These are phyloP conservation scores for Pseudomyrmex gracilis DNA, from an alignment of 1,140 invertebrate genomes.

Conservation along the genomic window DNA sequence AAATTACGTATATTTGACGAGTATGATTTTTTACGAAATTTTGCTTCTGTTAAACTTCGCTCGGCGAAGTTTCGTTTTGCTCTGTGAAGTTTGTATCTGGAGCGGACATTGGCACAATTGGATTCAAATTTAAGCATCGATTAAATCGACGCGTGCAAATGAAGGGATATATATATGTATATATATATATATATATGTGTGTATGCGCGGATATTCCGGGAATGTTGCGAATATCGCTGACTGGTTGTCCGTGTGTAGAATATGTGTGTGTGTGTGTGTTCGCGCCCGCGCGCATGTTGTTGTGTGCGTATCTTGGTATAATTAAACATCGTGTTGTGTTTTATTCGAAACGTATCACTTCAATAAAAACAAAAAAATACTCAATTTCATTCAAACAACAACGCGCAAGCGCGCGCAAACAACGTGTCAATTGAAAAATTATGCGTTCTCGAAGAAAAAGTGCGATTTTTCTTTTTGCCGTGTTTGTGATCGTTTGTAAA, in stretches of 20 bases:
- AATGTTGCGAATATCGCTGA: neutral
- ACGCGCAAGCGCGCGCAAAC: too few relatives aligned
- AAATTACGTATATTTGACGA: conserved; percentile 22
- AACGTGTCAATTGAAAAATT: too few relatives aligned
- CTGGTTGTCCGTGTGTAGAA: neutral
- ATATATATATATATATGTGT: neutral
- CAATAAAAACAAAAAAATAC: too few relatives aligned
- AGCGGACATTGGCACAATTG: conserved; percentile 23
- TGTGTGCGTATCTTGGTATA: neutral
- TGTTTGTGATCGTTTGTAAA: too few relatives aligned
- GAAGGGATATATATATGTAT: neutral
- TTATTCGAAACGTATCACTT: neutral
- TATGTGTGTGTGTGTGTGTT: neutral
- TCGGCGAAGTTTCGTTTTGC: conserved; percentile 1
- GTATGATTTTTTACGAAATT: conserved; percentile 31
- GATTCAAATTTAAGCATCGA: conserved; percentile 59
- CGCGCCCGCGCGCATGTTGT: too few relatives aligned
- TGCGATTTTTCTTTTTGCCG: too few relatives aligned
- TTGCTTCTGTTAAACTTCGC: conserved; percentile 28
- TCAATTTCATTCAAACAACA: too few relatives aligned
- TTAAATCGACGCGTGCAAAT: conserved; percentile 54
- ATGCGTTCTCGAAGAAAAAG: too few relatives aligned
- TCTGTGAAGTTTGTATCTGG: neutral
- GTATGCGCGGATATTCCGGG: neutral
- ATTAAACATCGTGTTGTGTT: conserved; percentile 1